Percentiles rank a stretch among this genome's conserved stretches.
Conservation (phyloP, 2,113 vertebrate genomes). For the Syngnathus scovelli region DNA sequence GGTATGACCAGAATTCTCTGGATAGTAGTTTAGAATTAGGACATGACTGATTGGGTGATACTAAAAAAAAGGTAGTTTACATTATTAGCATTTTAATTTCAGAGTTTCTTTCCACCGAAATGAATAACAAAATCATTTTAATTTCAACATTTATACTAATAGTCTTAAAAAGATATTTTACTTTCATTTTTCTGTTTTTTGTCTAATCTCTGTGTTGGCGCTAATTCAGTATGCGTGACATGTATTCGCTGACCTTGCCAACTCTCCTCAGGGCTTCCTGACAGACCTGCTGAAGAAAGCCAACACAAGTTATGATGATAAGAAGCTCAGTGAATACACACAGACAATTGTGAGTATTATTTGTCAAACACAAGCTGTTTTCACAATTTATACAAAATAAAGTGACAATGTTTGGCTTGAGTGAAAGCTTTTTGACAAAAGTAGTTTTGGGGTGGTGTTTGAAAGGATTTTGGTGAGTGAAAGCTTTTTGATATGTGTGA, state of each 20-base stretch:
- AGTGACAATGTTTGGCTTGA: too few relatives aligned
- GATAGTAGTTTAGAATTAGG: background rate
- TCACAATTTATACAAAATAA: background rate
- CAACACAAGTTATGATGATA: constrained; percentile 85
- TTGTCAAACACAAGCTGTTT: background rate
- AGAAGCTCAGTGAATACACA: constrained; percentile 92
- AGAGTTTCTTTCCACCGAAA: too few relatives aligned
- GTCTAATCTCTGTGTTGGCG: background rate
- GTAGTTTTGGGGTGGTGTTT: too few relatives aligned
- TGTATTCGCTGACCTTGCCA: background rate
- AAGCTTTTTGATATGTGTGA: too few relatives aligned
- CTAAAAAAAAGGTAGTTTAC: background rate
- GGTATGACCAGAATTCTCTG: constrained; percentile 65
- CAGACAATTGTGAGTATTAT: constrained; percentile 85
- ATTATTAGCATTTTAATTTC: background rate
- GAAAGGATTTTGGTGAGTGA: too few relatives aligned
- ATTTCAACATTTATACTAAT: too few relatives aligned
- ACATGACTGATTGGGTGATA: background rate
- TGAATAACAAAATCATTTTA: too few relatives aligned
- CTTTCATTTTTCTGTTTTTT: background rate
- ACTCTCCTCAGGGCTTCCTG: constrained; percentile 82
- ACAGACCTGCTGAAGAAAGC: constrained; percentile 93
- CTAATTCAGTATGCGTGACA: background rate
- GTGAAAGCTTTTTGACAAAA: too few relatives aligned
- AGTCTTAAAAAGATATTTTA: background rate